Percentiles rank a stretch among this genome's conserved stretches.
Evolutionary conservation across 2,113 vertebrate genomes (phyloP).

Genomic region (Recurvirostra avosetta): DNA sequence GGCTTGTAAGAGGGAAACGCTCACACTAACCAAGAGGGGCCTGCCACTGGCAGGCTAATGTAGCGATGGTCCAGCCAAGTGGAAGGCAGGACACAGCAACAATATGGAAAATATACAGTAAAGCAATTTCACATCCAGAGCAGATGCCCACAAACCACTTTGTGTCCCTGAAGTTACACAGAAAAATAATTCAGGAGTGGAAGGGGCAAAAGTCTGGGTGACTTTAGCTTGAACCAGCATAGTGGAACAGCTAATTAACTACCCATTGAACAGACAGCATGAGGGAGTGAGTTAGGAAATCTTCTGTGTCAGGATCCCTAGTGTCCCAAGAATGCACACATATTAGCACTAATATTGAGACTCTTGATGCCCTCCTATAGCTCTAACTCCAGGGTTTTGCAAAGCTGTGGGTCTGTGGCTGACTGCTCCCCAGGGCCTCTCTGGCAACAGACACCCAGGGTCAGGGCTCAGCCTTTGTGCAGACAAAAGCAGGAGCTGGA

Average conservation of each 20-base stretch:
- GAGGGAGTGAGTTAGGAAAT: background rate
- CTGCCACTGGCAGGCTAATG: background rate
- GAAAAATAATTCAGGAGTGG: background rate
- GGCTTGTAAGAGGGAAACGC: background rate
- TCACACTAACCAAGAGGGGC: background rate
- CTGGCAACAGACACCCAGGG: background rate
- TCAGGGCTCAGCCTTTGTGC: background rate
- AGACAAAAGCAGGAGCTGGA: background rate
- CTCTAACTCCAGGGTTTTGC: background rate
- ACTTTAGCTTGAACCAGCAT: background rate
- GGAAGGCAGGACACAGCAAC: background rate
- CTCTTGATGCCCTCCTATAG: background rate
- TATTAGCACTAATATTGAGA: background rate
- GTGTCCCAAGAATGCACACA: background rate
- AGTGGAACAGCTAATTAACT: background rate
- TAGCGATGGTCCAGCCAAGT: background rate
- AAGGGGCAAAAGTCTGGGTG: background rate
- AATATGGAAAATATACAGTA: background rate
- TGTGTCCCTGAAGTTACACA: background rate
- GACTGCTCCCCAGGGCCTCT: background rate
- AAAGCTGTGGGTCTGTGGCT: background rate
- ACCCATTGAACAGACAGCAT: background rate
- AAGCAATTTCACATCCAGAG: background rate
- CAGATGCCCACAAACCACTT: background rate
- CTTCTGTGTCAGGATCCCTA: background rate